Evolutionary conservation across 2,113 vertebrate genomes (phyloP), one percentile per base, ranked within the genome.

Genomic region (Sitta europaea): DNA sequence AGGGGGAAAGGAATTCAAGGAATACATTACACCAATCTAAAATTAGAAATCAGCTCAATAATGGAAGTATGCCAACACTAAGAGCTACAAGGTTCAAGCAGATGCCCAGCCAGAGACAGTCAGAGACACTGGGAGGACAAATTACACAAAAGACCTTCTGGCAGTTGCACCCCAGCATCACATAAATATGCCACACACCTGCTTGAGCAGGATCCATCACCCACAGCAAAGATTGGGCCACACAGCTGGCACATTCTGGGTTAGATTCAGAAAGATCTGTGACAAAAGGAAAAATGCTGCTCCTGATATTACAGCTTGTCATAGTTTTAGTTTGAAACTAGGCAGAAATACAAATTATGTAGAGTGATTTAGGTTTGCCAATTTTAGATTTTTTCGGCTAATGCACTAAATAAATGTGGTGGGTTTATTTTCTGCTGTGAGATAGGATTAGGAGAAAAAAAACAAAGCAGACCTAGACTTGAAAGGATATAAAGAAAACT

Each of bases 1-100:
- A 80, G 72, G 14, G 91, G 70, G 22, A 88, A 81, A 68, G 82
- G 70, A 93, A 73, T 71, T 91, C 71, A 91, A 91, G 70, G 91
- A 94, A 97, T 86, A 87, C 73, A 96, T 94, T 86, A 94, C 63
- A 75, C 25, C 4, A 5, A 66, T 81, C 67, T 95, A 95, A 97
- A 96, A 84, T 86, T 86, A 92, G 90, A 79, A 53, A 76, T n/a
- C 2, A 6, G 76, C 59, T 96, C 76, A 88, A 91, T 61, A 42
- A 40, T 96, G 92, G 91, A 92, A 86, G 31, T 16, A 65, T 57
- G 86, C 88, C 94, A 96, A 59, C 29, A 43, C 53, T 55, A 73
- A 91, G 45, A 82, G 75, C 59, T 74, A 83, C 76, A 95, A 88
- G 83, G 95, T 86, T 90, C 82, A 89, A 86, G 85, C 68, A 94